These are phyloP conservation scores for Epiblema foenella DNA, from an alignment of 2,888 invertebrate genomes.

Conservation along the genomic window DNA sequence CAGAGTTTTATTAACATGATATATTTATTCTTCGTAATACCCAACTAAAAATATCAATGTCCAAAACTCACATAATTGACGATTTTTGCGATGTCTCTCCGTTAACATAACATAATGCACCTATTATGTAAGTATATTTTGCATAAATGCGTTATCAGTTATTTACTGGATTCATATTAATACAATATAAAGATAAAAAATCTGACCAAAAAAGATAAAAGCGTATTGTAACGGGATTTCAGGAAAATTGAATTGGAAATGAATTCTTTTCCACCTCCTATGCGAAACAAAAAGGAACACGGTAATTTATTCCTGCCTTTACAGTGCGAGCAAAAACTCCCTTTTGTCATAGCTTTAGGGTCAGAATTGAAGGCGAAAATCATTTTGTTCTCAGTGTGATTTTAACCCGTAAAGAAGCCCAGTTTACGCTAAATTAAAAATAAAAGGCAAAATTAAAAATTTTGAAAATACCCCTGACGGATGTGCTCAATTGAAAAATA, in stretches of 20 bases:
- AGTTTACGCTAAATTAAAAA: too few relatives aligned
- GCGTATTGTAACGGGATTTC: conserved; percentile 39
- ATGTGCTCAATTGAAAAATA: too few relatives aligned
- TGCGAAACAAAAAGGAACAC: conserved; percentile 47
- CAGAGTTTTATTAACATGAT: too few relatives aligned
- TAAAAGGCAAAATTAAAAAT: too few relatives aligned
- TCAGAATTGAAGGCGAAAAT: conserved; percentile 3
- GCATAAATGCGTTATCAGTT: background rate
- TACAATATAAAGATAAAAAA: conserved; percentile 24
- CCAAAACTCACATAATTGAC: too few relatives aligned
- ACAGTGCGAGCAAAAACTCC: conserved; percentile 38
- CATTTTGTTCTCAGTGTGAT: background rate
- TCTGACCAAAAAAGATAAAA: conserved; percentile 20
- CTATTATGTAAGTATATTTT: too few relatives aligned
- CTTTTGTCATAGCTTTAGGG: conserved; percentile 42
- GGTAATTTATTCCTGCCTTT: conserved; percentile 48
- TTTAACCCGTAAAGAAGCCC: background rate
- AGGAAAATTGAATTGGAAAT: conserved; percentile 45
- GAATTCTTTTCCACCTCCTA: conserved; percentile 45
- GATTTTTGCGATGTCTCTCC: too few relatives aligned
- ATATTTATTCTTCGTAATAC: too few relatives aligned
- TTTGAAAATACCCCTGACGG: too few relatives aligned
- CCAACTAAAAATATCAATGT: too few relatives aligned
- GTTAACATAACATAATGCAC: too few relatives aligned
- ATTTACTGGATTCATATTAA: background rate